Base-by-base conservation (phyloP, 2,113 vertebrate species). In the Anoura caudifer region DNA sequence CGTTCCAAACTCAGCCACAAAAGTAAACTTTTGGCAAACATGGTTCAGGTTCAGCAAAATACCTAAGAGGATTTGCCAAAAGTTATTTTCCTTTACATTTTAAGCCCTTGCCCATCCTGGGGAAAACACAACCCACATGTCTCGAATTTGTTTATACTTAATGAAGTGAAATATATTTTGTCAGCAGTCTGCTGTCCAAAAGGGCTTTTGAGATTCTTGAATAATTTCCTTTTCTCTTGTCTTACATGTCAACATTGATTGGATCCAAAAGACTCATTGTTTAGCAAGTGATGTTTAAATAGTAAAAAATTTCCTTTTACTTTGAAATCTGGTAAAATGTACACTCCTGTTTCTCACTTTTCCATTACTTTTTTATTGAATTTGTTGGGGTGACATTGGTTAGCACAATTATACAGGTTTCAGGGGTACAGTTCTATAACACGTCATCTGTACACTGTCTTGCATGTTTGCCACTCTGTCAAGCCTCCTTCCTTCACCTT, bases 131-230 rank as follows among this genome's bases (percentile, higher is more conserved):
- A n/a, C 3, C 13, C n/a, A 33, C 16, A 2, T 91, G 59, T 80
- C 20, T 95, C 52, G 81, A 87, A 93, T 91, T 95, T 87, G 93
- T 91, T 89, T 93, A 75, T 45, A 94, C 33, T 86, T 90, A 91
- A 86, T 83, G 47, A 92, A 63, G 72, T 67, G 38, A 97, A 79
- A 88, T 95, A 93, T 93, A 93, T 91, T 90, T 93, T 95, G 54
- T 63, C 79, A 83, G 61, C 38, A 36, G 43, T 90, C 33, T 81
- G n/a, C 36, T 52, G 36, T 72, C 54, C 43, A 41, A 95, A 96
- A 59, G 28, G 65, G 19, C 11, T 69, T 85, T 73, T 69, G 47
- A 86, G 26, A 79, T 75, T 96, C 59, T 70, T 54, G 22, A 73
- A 61, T 47, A 95, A 47, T 59, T 47, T 90, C 77, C 26, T 79